These are phyloP conservation scores for Drosophila navojoa DNA, from an alignment of 1,140 invertebrate species.

Conservation along the genomic window DNA sequence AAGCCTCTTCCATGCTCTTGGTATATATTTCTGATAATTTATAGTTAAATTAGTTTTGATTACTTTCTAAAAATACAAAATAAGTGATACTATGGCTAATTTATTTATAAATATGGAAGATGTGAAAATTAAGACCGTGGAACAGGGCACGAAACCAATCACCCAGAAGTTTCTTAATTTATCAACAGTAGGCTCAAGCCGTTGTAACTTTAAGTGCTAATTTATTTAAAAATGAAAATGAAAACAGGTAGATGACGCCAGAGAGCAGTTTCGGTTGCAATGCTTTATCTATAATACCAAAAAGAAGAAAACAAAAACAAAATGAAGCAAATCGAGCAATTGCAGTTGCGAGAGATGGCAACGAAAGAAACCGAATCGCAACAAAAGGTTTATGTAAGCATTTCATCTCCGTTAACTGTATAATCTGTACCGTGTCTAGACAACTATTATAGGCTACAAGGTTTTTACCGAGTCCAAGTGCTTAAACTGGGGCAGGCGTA, in stretches of 20 bases:
- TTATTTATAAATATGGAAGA: conserved; percentile 72
- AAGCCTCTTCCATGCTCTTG: conserved; percentile 74
- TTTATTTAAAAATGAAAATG: conserved; percentile 59
- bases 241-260: conserved; percentile 43
- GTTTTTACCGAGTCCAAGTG: conserved; percentile 20
- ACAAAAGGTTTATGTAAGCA: conserved; percentile 1
- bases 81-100: conserved; percentile 82
- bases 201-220: conserved; percentile 73
- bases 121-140: conserved; percentile 41
- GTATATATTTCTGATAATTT: conserved; percentile 67
- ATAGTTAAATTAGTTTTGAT: conserved; percentile 77
- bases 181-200: conserved; percentile 58
- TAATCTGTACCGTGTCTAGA: conserved; percentile 7
- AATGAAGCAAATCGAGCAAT: conserved; percentile 22
- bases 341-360: neutral
- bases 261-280: conserved; percentile 37
- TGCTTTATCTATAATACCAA: conserved; percentile 36
- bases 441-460: conserved; percentile 24
- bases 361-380: conserved; percentile 4
- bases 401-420: conserved; percentile 9
- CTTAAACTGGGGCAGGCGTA: conserved; percentile 7
- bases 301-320: conserved; percentile 6
- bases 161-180: conserved; percentile 57
- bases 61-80: conserved; percentile 79
- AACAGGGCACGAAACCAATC: conserved; percentile 13